Evolutionary conservation across 2,888 invertebrate genomes (phyloP).

Genomic region (Ectobius pallidus): DNA sequence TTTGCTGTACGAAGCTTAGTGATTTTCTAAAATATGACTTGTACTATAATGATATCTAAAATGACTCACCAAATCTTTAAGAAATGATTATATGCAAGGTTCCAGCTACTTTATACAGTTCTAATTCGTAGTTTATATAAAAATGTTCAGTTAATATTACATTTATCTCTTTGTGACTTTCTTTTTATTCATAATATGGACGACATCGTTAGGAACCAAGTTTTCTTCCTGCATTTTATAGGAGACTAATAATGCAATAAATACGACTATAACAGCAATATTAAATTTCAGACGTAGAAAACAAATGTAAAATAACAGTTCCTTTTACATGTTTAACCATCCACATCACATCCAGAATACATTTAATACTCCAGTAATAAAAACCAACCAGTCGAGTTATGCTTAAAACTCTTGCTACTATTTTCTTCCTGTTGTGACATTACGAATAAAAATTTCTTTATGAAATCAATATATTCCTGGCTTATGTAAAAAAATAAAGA

Average conservation of each 20-base stretch:
- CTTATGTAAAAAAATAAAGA: constrained; percentile 3
- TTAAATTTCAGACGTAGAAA: constrained; percentile 13
- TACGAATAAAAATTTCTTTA: too few species aligned
- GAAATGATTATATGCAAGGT: background rate
- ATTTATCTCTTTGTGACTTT: constrained; percentile 5
- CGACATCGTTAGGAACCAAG: constrained; percentile 38
- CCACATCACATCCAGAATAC: too few species aligned
- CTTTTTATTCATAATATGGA: constrained; percentile 25
- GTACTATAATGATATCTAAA: background rate
- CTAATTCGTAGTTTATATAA: constrained; percentile 10
- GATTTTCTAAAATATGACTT: background rate
- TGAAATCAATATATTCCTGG: too few species aligned
- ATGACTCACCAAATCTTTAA: background rate
- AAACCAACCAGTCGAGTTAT: too few species aligned
- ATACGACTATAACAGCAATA: constrained; percentile 10
- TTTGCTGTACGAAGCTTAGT: background rate
- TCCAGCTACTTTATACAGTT: background rate
- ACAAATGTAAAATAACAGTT: constrained; percentile 21
- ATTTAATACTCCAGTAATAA: too few species aligned
- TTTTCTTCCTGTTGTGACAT: too few species aligned
- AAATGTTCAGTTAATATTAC: constrained; percentile 15
- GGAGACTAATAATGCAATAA: background rate
- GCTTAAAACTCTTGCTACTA: too few species aligned
- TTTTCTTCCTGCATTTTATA: constrained; percentile 9
- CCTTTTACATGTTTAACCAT: too few species aligned